phyloP scores from a whole-genome alignment of 1,140 invertebrate genomes.

The Drosophila santomea region DNA sequence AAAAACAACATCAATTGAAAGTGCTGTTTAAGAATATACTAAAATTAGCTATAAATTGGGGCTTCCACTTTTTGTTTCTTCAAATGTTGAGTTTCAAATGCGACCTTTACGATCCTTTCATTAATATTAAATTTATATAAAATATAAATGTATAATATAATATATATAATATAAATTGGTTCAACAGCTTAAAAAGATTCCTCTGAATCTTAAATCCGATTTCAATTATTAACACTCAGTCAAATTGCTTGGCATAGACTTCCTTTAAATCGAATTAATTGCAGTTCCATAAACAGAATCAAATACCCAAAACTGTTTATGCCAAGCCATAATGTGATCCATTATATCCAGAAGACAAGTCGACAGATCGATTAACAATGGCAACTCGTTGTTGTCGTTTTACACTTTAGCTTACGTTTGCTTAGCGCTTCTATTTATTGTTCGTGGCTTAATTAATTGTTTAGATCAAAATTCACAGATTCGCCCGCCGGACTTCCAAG shows the following conservation, averaged over 20 bases:
- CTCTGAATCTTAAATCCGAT: background rate
- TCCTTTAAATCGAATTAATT: background rate
- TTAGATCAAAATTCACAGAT: constrained; percentile 75
- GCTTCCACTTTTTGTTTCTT: background rate
- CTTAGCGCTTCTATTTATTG: constrained; percentile 68
- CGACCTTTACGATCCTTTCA: background rate
- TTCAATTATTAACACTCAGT: background rate
- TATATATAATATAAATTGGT: no score
- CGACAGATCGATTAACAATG: constrained; percentile 19
- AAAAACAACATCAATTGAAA: background rate
- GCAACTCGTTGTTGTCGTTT: constrained; percentile 27
- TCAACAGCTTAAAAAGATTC: background rate
- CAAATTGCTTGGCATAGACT: background rate
- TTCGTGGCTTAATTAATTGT: constrained; percentile 66
- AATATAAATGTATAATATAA: no score
- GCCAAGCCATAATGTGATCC: background rate
- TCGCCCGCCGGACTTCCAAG: constrained; percentile 31
- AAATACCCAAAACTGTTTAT: background rate
- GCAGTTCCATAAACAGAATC: background rate
- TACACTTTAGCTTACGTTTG: constrained; percentile 32
- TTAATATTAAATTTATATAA: background rate
- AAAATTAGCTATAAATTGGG: background rate
- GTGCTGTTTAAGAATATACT: no score
- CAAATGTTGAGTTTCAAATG: no score
- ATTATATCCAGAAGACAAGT: constrained; percentile 12